These are phyloP conservation scores for Leptura quadrifasciata DNA, from an alignment of 2,888 invertebrate species.

Conservation along the genomic window DNA sequence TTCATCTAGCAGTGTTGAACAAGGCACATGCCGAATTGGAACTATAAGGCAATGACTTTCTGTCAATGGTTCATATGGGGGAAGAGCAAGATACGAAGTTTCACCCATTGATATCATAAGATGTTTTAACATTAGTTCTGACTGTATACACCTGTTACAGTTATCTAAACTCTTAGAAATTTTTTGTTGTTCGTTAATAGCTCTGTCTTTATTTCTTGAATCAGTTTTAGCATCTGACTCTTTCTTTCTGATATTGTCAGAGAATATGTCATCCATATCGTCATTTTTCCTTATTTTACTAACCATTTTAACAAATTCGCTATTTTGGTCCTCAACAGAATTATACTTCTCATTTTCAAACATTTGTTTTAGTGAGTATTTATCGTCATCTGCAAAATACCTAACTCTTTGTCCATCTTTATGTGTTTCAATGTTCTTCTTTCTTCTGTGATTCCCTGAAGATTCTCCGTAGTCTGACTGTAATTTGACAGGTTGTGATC, in stretches of 20 bases:
- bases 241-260: conserved; percentile 84
- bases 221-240: conserved; percentile 79
- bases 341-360: conserved; percentile 89
- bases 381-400: conserved; percentile 94
- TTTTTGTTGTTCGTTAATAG: conserved; percentile 84
- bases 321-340: conserved; percentile 87
- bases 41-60: conserved; percentile 91
- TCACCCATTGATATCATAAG: conserved; percentile 87
- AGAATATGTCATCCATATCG: conserved; percentile 91
- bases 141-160: conserved; percentile 90
- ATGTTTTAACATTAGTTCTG: conserved; percentile 87
- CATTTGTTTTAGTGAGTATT: conserved; percentile 89
- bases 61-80: conserved; percentile 86
- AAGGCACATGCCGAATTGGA: conserved; percentile 87
- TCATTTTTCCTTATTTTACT: conserved; percentile 81
- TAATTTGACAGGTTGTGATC: conserved; percentile 79
- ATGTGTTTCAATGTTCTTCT: conserved; percentile 83
- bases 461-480: conserved; percentile 72
- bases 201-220: conserved; percentile 79
- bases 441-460: conserved; percentile 72
- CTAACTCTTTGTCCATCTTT: conserved; percentile 82
- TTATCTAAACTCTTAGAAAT: conserved; percentile 84
- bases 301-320: conserved; percentile 85
- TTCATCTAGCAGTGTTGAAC: conserved; percentile 92
- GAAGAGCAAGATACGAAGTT: conserved; percentile 90